Evolutionary conservation across 2,113 vertebrate genomes (phyloP).

Genomic region (Saimiri boliviensis): DNA sequence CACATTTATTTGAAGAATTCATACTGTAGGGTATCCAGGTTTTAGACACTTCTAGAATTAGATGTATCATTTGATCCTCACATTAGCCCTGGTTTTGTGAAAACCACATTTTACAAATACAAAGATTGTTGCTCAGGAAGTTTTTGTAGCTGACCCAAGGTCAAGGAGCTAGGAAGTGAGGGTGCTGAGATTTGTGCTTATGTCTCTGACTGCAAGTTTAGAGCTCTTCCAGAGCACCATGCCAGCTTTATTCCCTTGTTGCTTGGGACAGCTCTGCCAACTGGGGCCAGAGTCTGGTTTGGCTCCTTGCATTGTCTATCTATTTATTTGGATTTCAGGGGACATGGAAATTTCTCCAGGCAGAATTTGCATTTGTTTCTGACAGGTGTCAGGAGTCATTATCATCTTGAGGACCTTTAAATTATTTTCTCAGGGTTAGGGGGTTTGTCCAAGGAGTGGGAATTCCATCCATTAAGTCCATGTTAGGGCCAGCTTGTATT

Average conservation of each 20-base stretch:
- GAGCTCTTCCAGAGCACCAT: neutral
- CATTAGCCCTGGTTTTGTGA: neutral
- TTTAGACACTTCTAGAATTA: neutral
- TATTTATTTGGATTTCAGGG: neutral
- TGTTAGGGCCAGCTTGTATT: neutral
- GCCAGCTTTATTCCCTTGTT: no score
- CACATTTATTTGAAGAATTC: neutral
- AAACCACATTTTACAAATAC: neutral
- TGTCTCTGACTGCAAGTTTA: neutral
- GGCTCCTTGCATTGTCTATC: neutral
- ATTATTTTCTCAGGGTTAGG: neutral
- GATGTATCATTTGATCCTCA: neutral
- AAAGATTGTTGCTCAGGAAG: neutral
- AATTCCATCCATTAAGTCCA: neutral
- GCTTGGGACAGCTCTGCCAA: neutral
- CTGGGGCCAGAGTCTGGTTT: neutral
- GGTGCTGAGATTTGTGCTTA: neutral
- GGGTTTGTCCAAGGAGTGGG: neutral
- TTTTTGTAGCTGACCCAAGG: neutral
- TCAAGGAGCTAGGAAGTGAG: neutral
- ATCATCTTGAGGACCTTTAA: neutral
- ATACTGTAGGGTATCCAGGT: no score
- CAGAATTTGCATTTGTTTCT: neutral
- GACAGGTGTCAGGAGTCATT: neutral
- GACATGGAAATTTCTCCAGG: neutral